Evolutionary conservation across 2,113 vertebrate species (phyloP), one percentile per base, ranked within the genome.

Genomic region (Motacilla tschutschensis): DNA sequence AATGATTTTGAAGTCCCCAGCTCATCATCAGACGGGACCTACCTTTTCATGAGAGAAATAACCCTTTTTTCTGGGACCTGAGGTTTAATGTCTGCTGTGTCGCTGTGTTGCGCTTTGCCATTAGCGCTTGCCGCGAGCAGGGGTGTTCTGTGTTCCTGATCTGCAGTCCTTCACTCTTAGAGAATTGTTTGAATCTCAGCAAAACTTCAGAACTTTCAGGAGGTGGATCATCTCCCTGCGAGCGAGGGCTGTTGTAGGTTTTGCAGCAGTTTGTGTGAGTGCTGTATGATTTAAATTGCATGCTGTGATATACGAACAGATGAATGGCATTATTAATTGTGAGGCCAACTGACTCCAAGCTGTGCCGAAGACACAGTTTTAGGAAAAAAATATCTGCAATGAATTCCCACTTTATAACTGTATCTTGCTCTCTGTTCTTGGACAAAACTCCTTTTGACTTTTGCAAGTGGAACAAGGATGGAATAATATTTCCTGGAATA

Each of bases 211-310:
- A 67, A 77, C 76, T 26, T 69, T 51, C 5, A 79, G 89, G 81
- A 91, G 90, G 64, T 96, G 95, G 96, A 95, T 53, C 12, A 40
- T 79, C 71, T 94, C 81, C 54, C 70, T 95, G 85, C 38, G 73
- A 78, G 83, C 58, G 51, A 70, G 13, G 58, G 86, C 81, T 92
- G 93, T 95, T 96, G 87, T 58, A 94, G 94, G 91, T 94, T 96
- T 97, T 93, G 95, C 96, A 90, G 95, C 84, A 83, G 89, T 86
- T 95, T 88, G 92, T 93, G 94, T 77, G 90, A 95, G 79, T 71
- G 66, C 79, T 91, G 76, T 93, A 88, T 93, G 92, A 96, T 96
- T 97, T 97, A 96, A 96, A 95, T 65, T 63, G 65, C 80, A 62
- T 95, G 94, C 86, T 93, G 95, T 95, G 93, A 93, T 89, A 80